These are phyloP conservation scores for Sitobion miscanthi DNA, from an alignment of 1,140 invertebrate species.

Conservation along the genomic window DNA sequence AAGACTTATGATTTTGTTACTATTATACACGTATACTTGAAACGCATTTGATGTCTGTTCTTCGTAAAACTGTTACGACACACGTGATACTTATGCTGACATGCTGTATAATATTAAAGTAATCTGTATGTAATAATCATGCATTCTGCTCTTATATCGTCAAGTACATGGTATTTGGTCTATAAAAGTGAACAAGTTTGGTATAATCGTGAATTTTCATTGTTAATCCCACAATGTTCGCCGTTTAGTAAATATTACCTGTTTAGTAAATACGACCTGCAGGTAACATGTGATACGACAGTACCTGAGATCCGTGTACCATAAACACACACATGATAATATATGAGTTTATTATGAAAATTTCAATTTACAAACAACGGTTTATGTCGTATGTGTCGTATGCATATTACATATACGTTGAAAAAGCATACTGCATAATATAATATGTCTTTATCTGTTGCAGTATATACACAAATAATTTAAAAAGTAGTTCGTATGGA, in stretches of 20 bases:
- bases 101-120: background rate
- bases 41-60: background rate
- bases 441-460: background rate
- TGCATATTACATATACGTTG: background rate
- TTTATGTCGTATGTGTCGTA: no score
- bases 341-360: background rate
- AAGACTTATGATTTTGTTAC: background rate
- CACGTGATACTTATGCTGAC: background rate
- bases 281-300: background rate
- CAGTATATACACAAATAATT: background rate
- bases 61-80: background rate
- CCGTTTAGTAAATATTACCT: background rate
- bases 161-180: background rate
- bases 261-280: background rate
- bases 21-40: background rate
- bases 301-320: background rate
- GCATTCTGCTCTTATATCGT: background rate
- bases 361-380: background rate
- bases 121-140: background rate
- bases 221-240: background rate
- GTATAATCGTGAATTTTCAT: slow-evolving; percentile 19
- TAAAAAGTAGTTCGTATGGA: background rate
- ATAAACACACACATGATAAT: background rate
- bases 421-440: background rate
- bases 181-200: background rate